A percentile compares a stretch with the other conserved stretches of the same genome.
These are phyloP conservation scores for Acanthopleura granulata DNA, from an alignment of 2,888 invertebrate genomes.

Conservation along the genomic window DNA sequence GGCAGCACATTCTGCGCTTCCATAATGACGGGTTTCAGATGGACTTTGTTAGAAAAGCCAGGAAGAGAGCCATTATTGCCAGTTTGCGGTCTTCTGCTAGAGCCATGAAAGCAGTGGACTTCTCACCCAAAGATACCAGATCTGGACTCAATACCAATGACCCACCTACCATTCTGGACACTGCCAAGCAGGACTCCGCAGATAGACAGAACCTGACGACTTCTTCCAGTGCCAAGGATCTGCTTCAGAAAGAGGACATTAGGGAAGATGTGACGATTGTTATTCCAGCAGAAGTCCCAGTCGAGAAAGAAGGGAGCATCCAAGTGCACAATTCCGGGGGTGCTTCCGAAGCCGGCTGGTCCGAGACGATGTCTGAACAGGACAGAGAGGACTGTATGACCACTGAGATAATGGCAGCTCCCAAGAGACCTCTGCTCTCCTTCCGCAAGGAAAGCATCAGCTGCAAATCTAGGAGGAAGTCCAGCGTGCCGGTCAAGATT, in stretches of 20 bases:
- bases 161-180: neutral
- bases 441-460: conserved; percentile 33
- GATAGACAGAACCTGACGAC: conserved; percentile 19
- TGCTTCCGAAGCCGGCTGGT: conserved; percentile 37
- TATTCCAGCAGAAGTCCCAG: conserved; percentile 52
- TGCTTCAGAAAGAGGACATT: conserved; percentile 50
- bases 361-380: conserved; percentile 35
- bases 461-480: conserved; percentile 42
- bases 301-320: conserved; percentile 30
- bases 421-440: conserved; percentile 46
- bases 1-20: conserved; percentile 66
- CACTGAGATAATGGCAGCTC: conserved; percentile 50
- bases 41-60: conserved; percentile 24
- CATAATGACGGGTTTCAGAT: conserved; percentile 37
- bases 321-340: conserved; percentile 31
- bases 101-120: neutral
- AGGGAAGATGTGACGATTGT: conserved; percentile 59
- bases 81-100: conserved; percentile 24
- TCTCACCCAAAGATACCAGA: neutral
- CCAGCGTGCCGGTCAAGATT: conserved; percentile 38
- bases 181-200: neutral
- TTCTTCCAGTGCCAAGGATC: conserved; percentile 33
- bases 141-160: neutral
- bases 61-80: conserved; percentile 26
- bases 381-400: conserved; percentile 32